Conservation (phyloP, 2,888 invertebrate genomes). For the Tinea pellionella region DNA sequence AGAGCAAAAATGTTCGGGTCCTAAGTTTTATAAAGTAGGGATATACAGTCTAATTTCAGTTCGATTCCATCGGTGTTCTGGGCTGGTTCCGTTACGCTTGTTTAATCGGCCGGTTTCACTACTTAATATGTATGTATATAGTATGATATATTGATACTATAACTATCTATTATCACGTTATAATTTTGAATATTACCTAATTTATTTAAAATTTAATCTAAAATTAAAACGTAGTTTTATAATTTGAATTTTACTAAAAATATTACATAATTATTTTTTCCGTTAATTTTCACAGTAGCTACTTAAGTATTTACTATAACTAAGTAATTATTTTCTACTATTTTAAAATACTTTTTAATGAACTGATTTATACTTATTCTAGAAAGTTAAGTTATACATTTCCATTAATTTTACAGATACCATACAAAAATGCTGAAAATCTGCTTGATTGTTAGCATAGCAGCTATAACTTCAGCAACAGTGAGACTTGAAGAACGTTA, state of each 20-base stretch:
- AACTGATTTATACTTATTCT: too few species aligned
- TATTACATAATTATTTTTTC: too few species aligned
- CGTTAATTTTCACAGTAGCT: too few species aligned
- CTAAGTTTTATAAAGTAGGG: slow-evolving; percentile 12
- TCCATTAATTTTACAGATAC: background rate
- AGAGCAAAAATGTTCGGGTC: background rate
- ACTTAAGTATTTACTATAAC: too few species aligned
- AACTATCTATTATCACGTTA: background rate
- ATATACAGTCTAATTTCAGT: slow-evolving; percentile 3
- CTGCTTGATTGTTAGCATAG: slow-evolving; percentile 27
- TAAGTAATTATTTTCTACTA: too few species aligned
- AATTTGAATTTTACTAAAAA: too few species aligned
- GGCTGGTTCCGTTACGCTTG: background rate
- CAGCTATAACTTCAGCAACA: slow-evolving; percentile 42
- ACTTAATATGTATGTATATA: background rate
- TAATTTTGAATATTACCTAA: background rate
- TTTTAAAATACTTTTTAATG: too few species aligned
- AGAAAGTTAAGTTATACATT: too few species aligned
- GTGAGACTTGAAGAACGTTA: slow-evolving; percentile 76
- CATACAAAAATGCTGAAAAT: slow-evolving; percentile 9
- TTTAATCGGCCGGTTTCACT: background rate
- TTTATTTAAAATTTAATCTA: background rate
- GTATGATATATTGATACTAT: background rate
- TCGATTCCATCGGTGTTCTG: background rate
- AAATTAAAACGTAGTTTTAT: too few species aligned